Evolutionary conservation across 2,113 vertebrate genomes (phyloP), one percentile per base, ranked within the genome.

Genomic region (Synchiropus splendidus): DNA sequence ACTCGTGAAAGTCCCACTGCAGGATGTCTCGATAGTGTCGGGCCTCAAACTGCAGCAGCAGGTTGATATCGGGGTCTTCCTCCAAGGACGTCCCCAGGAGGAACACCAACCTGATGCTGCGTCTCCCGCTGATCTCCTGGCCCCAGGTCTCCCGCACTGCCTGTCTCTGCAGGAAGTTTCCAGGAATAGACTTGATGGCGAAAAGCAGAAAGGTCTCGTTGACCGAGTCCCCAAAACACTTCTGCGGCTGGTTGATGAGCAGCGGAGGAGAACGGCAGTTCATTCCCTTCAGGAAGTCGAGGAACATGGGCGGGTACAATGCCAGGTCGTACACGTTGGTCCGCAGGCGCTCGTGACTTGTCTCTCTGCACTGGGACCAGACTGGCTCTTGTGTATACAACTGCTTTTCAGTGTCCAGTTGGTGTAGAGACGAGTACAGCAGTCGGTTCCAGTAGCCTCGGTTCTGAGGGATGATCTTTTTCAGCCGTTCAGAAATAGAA

Each of bases 1-100:
- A 81, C 18, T 89, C 87, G 0, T 64, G 15, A 42, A 89, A 87
- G 57, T 86, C 84, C 83, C 86, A 89, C 54, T 86, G 79, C 18
- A 89, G 58, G 12, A 89, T 1, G 63, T 89, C 88, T 11, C 54
- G 48, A 15, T 70, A 80, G 12, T 39, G 40, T 14, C 42, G 21
- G 0, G 84, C 81, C 54, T 89, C 87, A 8, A 72, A 1, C 39
- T 66, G 46, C 42, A 89, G 34, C 36, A 87, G 57, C 1, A 48
- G 17, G 10, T 45, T 16, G 34, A 86, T 48, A 35, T 77, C 42
- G 1, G 82, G 80, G 15, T 81, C 78, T 1, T 85, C 72, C 1
- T 0, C 6, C 0, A 59, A 18, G 12, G 69, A 42, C 12, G 2
- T 70, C 0, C 85, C 87, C 32, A 89, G 32, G 6, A 89, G 72